phyloP scores from a whole-genome alignment of 2,888 invertebrate genomes.

The Drosophila robusta region DNA sequence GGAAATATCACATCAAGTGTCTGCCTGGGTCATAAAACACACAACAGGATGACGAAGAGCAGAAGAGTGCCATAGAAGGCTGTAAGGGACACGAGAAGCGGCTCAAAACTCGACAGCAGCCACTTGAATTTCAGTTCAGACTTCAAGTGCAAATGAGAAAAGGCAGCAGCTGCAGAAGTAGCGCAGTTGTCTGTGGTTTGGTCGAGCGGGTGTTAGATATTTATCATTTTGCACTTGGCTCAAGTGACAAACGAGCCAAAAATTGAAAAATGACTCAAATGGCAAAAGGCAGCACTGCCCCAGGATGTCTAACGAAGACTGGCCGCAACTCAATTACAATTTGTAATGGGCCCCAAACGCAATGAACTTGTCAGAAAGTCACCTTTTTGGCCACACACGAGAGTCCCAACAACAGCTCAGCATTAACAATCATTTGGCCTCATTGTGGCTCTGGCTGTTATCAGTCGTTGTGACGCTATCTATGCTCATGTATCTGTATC shows the following conservation, averaged over 20 bases:
- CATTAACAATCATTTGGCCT: constrained; percentile 42
- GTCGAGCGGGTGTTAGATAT: constrained; percentile 43
- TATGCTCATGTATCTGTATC: constrained; percentile 1
- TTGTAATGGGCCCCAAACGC: constrained; percentile 39
- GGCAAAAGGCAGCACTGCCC: constrained; percentile 22
- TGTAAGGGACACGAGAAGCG: constrained; percentile 22
- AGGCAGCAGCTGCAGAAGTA: constrained; percentile 38
- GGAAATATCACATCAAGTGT: constrained; percentile 67
- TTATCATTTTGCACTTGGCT: constrained; percentile 73
- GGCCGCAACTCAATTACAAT: constrained; percentile 58
- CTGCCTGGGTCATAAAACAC: constrained; percentile 55
- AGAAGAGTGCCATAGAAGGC: constrained; percentile 15
- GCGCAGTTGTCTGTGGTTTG: constrained; percentile 21
- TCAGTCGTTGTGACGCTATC: constrained; percentile 24
- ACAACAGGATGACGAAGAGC: constrained; percentile 35
- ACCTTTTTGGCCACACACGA: constrained; percentile 28
- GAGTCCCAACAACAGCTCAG: constrained; percentile 3
- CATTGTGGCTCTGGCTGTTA: constrained; percentile 29
- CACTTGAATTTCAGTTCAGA: constrained; percentile 53
- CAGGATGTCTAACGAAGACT: constrained; percentile 29
- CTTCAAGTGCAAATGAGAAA: constrained; percentile 75
- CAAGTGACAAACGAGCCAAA: constrained; percentile 65
- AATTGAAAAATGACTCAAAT: constrained; percentile 67
- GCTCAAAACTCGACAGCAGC: constrained; percentile 24
- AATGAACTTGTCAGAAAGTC: constrained; percentile 52